A percentile compares a stretch with the other conserved stretches of the same genome.
Evolutionary conservation across 2,888 invertebrate genomes (phyloP).

Genomic region (Smittia aterrima): DNA sequence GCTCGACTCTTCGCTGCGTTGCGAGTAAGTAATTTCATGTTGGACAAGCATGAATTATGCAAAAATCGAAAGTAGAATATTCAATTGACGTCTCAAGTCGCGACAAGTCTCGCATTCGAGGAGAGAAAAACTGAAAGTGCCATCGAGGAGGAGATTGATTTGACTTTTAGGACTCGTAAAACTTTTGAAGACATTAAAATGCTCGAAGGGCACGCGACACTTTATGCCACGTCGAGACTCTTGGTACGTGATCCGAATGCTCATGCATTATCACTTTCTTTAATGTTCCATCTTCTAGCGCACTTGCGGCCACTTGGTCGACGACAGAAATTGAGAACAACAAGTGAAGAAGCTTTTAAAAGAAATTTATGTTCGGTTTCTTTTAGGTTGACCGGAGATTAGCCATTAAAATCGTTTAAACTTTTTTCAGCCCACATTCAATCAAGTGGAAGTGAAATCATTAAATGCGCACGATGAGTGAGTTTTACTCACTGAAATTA

Average conservation of each 20-base stretch:
- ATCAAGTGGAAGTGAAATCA: slow-evolving; percentile 17
- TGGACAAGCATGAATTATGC: slow-evolving; percentile 38
- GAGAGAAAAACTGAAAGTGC: neutral
- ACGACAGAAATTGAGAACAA: slow-evolving; percentile 26
- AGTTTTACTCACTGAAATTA: neutral
- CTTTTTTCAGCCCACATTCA: slow-evolving; percentile 40
- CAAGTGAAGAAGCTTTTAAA: slow-evolving; percentile 22
- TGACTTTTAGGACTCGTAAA: neutral
- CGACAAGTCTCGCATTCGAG: neutral
- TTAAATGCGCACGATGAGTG: neutral
- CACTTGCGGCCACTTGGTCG: too few relatives aligned
- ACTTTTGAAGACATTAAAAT: slow-evolving; percentile 22
- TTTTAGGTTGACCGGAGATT: slow-evolving; percentile 39
- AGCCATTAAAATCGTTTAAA: slow-evolving; percentile 40
- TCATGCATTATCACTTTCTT: slow-evolving; percentile 4
- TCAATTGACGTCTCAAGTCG: neutral
- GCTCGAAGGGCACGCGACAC: slow-evolving; percentile 27
- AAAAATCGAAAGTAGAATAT: slow-evolving; percentile 40
- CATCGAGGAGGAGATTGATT: neutral
- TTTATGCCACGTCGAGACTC: neutral
- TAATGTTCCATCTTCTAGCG: neutral
- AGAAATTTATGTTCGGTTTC: slow-evolving; percentile 32
- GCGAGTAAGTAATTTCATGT: neutral
- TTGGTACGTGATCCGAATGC: neutral
- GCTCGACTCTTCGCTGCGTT: neutral